Evolutionary conservation across 2,888 invertebrate species (phyloP), one percentile per base, ranked within the genome.

Genomic region (Himalopsyche anomala): DNA sequence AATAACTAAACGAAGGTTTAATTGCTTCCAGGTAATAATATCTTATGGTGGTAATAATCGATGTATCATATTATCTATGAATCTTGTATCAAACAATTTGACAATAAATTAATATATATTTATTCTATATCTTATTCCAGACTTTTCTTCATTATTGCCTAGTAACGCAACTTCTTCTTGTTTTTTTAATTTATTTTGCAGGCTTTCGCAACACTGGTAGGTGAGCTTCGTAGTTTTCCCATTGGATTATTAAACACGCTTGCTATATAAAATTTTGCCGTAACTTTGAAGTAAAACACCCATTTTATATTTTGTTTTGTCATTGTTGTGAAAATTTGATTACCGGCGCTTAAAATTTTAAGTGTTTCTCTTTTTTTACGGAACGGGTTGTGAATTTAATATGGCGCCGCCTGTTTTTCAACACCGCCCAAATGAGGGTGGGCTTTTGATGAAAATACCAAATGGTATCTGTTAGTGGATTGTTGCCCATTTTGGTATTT

Each of bases 211-310:
- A 19, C 62, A 19, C 62, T 62, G 62, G 62, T 62, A 62, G 62
- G 19, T 19, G 62, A 19, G 62, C 62, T 62, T 62, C 19, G 62
- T 62, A 62, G 62, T 19, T 62, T 62, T 62, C 28, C 8, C 28
- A 62, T 62, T 62, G 9, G 5, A 62, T 62, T 62, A 62, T 28
- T 19, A 9, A n/a, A 62, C 19, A 28, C 62, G 62, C 62, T 62
- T 62, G 19, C 62, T 28, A n/a, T 51, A 9, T 62, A 62, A 9
- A 62, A 62, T 62, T 62, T 62, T 62, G 62, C 19, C 62, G 62
- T 62, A 62, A 28, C 62, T 62, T 62, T 62, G 19, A 28, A 62
- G 62, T 62, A 62, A 62, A 62, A 62, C 62, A 62, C 62, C 62
- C 62, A 28, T 62, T 62, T 62, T 19, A n/a, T 62, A 62, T 28